phyloP scores from a whole-genome alignment of 2,113 vertebrate species.

The Tenebrosternarchus preto region DNA sequence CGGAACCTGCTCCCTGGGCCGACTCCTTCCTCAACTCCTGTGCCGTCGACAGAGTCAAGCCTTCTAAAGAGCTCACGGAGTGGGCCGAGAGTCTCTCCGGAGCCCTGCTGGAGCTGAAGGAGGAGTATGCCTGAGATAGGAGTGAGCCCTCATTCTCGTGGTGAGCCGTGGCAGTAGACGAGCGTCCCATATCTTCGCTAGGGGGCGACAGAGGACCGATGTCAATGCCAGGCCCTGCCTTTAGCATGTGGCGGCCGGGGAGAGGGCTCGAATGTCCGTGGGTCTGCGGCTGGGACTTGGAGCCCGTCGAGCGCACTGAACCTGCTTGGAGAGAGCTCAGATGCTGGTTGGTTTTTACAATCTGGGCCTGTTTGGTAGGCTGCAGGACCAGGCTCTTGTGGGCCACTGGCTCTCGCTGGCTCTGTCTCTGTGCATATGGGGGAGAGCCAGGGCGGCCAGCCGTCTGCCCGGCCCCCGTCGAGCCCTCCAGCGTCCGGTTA shows the following conservation, averaged over 20 bases:
- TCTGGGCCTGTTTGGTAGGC: constrained; percentile 92
- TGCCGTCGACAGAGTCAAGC: constrained; percentile 53
- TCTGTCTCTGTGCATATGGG: constrained; percentile 70
- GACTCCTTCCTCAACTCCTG: constrained; percentile 66
- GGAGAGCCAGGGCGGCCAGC: constrained; percentile 69
- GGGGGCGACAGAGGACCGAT: constrained; percentile 67
- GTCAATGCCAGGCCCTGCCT: constrained; percentile 74
- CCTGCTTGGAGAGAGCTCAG: constrained; percentile 77
- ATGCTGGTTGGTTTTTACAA: constrained; percentile 93
- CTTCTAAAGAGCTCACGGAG: constrained; percentile 68
- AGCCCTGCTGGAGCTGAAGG: constrained; percentile 69
- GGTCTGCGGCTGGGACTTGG: constrained; percentile 72
- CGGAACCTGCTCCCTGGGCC: constrained; percentile 49
- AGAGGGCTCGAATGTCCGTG: constrained; percentile 84
- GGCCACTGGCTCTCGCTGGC: constrained; percentile 72
- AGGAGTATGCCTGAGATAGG: constrained; percentile 58
- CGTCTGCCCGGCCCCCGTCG: constrained; percentile 14
- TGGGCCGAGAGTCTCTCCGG: constrained; percentile 72
- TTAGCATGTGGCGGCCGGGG: constrained; percentile 73
- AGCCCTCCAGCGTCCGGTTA: constrained; percentile 72
- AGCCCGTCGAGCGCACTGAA: constrained; percentile 50
- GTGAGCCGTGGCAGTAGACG: constrained; percentile 61
- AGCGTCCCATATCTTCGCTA: constrained; percentile 55
- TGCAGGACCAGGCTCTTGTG: constrained; percentile 83
- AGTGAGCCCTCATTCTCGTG: constrained; percentile 63